Evolutionary conservation across 2,113 vertebrate species (phyloP), one percentile per base, ranked within the genome.

Genomic region (Pampusana beccarii): DNA sequence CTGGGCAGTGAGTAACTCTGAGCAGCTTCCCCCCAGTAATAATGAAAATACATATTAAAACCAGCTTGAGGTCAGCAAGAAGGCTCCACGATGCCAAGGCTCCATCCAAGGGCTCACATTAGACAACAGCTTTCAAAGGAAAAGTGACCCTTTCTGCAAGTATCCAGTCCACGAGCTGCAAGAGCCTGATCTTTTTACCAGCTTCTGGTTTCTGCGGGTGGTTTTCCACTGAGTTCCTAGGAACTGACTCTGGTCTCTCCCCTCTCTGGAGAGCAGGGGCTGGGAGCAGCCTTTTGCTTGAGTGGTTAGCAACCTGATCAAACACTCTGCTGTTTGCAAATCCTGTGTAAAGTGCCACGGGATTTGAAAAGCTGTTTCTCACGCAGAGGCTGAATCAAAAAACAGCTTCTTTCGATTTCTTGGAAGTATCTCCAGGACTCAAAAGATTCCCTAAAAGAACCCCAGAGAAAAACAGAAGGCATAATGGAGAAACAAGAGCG

Each of bases 341-440:
- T 64, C 79, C 92, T 58, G 56, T 28, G 50, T 69, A n/a, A 80
- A 85, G 34, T 66, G 31, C 57, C 64, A 51, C 11, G 77, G 71
- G 70, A 86, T 92, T 82, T 82, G 70, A 53, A 72, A 86, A 92
- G 71, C 54, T 82, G 65, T 40, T 90, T 92, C 80, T 67, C 77
- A 92, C 3, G 21, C 71, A 78, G 65, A 92, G 48, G 48, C 60
- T 67, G 65, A 90, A 86, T 67, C 75, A 73, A 90, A 86, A 82
- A 18, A 9, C 90, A 94, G 80, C 64, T 86, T 78, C 70, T 78
- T 90, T 86, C 80, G 78, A 51, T 78, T 86, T 73, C 75, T 90
- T 57, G 25, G 16, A 92, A 78, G 71, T 57, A 90, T 24, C 86
- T 87, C 60, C 75, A 89, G 53, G 70, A 85, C 58, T 81, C 65